These are phyloP conservation scores for Alsophila aescularia DNA, from an alignment of 2,888 invertebrate species.

Conservation along the genomic window DNA sequence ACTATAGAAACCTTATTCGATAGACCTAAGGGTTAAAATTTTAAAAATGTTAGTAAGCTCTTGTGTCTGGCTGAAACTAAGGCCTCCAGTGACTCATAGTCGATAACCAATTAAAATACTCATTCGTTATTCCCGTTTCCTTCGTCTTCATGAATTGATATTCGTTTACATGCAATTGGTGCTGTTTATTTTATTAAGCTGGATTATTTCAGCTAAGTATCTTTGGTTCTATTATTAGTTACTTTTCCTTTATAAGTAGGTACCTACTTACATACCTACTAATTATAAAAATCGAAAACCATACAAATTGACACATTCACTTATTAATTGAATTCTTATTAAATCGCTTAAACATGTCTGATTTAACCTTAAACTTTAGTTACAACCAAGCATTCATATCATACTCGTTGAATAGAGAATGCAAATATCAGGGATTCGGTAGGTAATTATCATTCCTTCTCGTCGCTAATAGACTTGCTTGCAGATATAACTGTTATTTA, in stretches of 20 bases:
- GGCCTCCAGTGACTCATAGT: slow-evolving; percentile 38
- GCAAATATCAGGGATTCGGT: slow-evolving; percentile 1
- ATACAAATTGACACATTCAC: too few species aligned
- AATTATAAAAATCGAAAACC: too few species aligned
- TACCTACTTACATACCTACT: too few species aligned
- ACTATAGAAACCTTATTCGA: slow-evolving; percentile 23
- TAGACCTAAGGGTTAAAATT: slow-evolving; percentile 11
- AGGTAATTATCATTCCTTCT: background rate
- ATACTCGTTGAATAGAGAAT: slow-evolving; percentile 13
- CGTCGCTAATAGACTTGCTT: background rate
- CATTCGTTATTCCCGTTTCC: slow-evolving; percentile 28
- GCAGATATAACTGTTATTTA: background rate
- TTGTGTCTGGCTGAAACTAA: slow-evolving; percentile 8
- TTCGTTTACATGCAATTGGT: background rate
- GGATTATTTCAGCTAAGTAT: too few species aligned
- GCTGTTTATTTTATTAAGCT: background rate
- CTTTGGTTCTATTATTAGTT: too few species aligned
- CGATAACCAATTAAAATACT: slow-evolving; percentile 39
- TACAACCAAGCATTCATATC: slow-evolving; percentile 1
- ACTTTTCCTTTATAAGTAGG: too few species aligned
- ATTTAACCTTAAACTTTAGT: too few species aligned
- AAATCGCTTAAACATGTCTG: too few species aligned
- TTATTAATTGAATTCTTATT: too few species aligned
- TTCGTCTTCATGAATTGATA: slow-evolving; percentile 3
- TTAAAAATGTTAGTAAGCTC: background rate